phyloP scores from a whole-genome alignment of 2,888 invertebrate genomes.

The Idaea straminata region DNA sequence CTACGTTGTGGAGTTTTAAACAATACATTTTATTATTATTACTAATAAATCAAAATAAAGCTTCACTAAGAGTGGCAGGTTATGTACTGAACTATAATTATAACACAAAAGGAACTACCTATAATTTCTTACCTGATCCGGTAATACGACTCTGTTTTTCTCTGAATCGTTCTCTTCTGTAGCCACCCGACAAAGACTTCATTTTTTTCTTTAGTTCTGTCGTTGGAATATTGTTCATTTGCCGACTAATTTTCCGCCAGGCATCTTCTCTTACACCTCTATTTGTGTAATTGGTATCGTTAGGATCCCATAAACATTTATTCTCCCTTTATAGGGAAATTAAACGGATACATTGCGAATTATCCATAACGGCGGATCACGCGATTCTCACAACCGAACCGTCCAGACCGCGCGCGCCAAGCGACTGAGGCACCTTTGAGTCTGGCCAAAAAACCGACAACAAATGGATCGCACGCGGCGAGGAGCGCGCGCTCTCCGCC shows the following conservation, averaged over 20 bases:
- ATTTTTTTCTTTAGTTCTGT: slow-evolving; percentile 30
- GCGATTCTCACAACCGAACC: slow-evolving; percentile 20
- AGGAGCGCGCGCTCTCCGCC: too few species aligned
- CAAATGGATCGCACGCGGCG: too few species aligned
- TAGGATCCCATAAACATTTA: slow-evolving; percentile 35
- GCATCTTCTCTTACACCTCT: slow-evolving; percentile 36
- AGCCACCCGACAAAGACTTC: slow-evolving; percentile 29
- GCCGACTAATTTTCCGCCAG: slow-evolving; percentile 26
- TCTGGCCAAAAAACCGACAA: too few species aligned
- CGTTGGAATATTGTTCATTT: slow-evolving; percentile 19
- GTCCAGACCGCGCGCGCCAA: slow-evolving; percentile 19
- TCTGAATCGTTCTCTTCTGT: slow-evolving; percentile 29
- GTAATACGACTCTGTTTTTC: slow-evolving; percentile 29
- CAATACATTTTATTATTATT: slow-evolving; percentile 18
- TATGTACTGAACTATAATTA: slow-evolving; percentile 15
- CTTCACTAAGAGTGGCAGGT: slow-evolving; percentile 15
- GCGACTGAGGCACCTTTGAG: too few species aligned
- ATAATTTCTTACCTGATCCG: slow-evolving; percentile 27
- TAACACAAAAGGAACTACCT: slow-evolving; percentile 12
- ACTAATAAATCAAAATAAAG: slow-evolving; percentile 18
- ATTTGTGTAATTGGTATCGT: slow-evolving; percentile 30
- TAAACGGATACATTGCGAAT: slow-evolving; percentile 23
- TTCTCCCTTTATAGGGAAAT: slow-evolving; percentile 23
- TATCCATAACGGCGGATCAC: slow-evolving; percentile 20
- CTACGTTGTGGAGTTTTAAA: slow-evolving; percentile 18